Evolutionary conservation across 2,113 vertebrate genomes (phyloP), one percentile per base, ranked within the genome.

Genomic region (Amblyornis subalaris): DNA sequence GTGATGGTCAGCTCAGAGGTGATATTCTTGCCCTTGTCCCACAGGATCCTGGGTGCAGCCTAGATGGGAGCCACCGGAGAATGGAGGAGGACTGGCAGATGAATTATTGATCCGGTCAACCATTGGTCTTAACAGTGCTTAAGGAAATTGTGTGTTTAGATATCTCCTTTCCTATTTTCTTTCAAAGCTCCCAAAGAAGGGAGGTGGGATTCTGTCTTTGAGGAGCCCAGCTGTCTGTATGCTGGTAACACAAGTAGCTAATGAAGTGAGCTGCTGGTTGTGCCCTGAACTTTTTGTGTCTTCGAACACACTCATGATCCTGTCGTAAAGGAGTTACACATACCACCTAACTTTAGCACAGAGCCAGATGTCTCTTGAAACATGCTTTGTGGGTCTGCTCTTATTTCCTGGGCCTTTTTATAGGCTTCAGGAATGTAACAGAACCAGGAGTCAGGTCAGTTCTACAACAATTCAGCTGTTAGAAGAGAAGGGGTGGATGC

Each of bases 1-100:
- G 29, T 4, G 1, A 0, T 0, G 8, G 17, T 40, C 1, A 4
- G 28, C 40, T 61, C 50, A 21, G 33, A 33, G 22, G 8, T 51
- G 3, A 13, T 45, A 21, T 55, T 55, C 36, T 79, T 91, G 47
- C 15, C 47, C 14, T 70, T 0, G 0, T 76, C 79, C 47, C 50
- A n/a, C 75, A 65, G 35, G 44, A 38, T 89, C 25, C 22, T 23
- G 1, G 4, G 23, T 79, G 8, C 12, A 62, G 6, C 15, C 55
- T 69, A 14, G 22, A 18, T 50, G n/a, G 38, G 33, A 85, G 7
- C 35, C 2, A 4, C 18, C 17, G 10, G 69, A 77, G 53, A n/a
- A 51, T 4, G 29, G n/a, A 24, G 38, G 14, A 50, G 35, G 21
- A 15, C 23, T 83, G 54, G 33, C 19, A 84, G 44, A 31, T 80